Base-by-base conservation (phyloP, 2,888 invertebrate species). In the Halictus ligatus region DNA sequence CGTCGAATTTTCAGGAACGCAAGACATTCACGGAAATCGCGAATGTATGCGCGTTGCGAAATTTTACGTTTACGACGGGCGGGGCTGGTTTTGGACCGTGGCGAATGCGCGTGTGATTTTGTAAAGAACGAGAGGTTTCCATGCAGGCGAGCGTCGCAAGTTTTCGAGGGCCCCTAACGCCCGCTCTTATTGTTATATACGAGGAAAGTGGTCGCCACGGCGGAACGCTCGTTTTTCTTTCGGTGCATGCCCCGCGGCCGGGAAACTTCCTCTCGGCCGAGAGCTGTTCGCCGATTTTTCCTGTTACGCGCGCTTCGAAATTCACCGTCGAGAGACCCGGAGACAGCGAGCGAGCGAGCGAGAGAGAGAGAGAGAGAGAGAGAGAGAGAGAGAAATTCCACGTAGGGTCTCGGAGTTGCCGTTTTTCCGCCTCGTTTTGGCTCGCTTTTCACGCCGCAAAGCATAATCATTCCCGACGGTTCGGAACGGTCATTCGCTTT, bases 111-210 rank as follows among this genome's bases (percentile, higher is more conserved):
- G 64, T 8, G 29, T 15, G 64, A 67, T 67, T 15, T 8, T 29
- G 35, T 35, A 15, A 67, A 67, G 29, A 15, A 67, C 64, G 64
- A 67, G 15, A 18, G 64, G 83, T 87, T 86, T 86, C 78, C 81
- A 25, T 46, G 60, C 69, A 50, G 35, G 46, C 72, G 72, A 64
- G 64, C 81, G 75, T 74, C 81, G 71, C 72, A 71, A 78, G 77
- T 90, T 86, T 40, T 84, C 83, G 88, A 89, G 80, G 79, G 71
- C 67, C 50, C 82, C 78, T 79, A 71, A 74, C 69, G 67, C 80
- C 43, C 69, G 78, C 80, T 80, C 73, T 84, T 83, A 86, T 83
- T 87, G 86, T 87, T 86, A 78, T 83, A 80, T 80, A 87, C 80
- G 86, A 73, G 83, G 50, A 83, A 83, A 87, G 78, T 83, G 77